Evolutionary conservation across 2,888 invertebrate genomes (phyloP), one percentile per base, ranked within the genome.

Genomic region (Apoda limacodes): DNA sequence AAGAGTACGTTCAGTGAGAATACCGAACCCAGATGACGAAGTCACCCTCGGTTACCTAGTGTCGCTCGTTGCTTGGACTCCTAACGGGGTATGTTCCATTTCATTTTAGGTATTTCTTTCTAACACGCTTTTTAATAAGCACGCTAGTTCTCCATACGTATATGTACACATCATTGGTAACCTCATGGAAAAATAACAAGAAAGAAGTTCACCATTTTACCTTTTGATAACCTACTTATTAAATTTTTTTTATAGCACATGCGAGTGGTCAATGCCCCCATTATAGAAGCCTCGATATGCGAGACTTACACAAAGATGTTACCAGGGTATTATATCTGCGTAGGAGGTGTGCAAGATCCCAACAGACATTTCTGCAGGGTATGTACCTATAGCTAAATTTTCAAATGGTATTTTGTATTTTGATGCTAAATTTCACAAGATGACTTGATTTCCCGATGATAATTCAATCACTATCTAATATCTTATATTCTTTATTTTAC

Each of bases 351-450:
- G 0, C 72, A 74, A 28, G 78, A 80, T 34, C 70, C 74, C 2
- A 66, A 76, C 44, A 48, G 75, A 34, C 68, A 76, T 29, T 75
- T 72, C 32, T 80, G 78, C 40, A 61, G 78, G 52, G 78, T 78
- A 50, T 42, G 66, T 43, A 26, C 19, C 7, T 5, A 17, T 17
- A 17, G 5, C 7, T 7, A 6, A 17, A 7, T 17, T 6, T 6
- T 5, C 17, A 17, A 17, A 5, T 6, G 7, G 7, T 17, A 17
- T 17, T 6, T 5, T 6, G 5, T 6, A 6, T 33, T 13, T 14
- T 5, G n/a, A n/a, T n/a, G n/a, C n/a, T n/a, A n/a, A n/a, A n/a
- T n/a, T n/a, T n/a, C n/a, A n/a, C n/a, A n/a, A n/a, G n/a, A n/a
- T n/a, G n/a, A n/a, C n/a, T n/a, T n/a, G n/a, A n/a, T n/a, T n/a